Percentiles rank a stretch among this genome's conserved stretches.
Evolutionary conservation across 2,888 invertebrate species (phyloP).

Genomic region (Tiliacea citrago): DNA sequence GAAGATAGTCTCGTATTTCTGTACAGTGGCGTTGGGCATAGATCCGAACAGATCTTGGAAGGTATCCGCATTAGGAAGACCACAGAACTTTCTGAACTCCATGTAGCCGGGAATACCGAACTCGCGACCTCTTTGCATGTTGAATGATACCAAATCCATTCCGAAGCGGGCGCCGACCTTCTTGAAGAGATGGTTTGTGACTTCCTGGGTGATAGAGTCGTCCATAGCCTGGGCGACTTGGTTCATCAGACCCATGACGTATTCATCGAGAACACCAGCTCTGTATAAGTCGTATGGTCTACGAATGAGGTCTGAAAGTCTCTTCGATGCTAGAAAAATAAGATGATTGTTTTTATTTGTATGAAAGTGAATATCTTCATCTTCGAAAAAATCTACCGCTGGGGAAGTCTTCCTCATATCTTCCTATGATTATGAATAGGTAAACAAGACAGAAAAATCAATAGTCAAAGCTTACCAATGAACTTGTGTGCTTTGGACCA

Average conservation of each 20-base stretch:
- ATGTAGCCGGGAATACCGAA: constrained; percentile 98
- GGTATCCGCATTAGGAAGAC: constrained; percentile 94
- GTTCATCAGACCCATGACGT: constrained; percentile 97
- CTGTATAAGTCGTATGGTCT: constrained; percentile 97
- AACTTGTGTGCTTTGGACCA: constrained; percentile 99
- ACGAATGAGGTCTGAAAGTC: constrained; percentile 96
- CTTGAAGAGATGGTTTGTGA: constrained; percentile 97
- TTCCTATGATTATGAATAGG: neutral
- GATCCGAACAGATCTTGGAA: constrained; percentile 96
- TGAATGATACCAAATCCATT: constrained; percentile 97
- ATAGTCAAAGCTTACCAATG: constrained; percentile 91
- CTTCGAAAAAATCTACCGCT: neutral
- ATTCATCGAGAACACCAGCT: constrained; percentile 97
- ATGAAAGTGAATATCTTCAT: neutral
- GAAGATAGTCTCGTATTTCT: constrained; percentile 95
- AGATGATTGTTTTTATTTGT: neutral
- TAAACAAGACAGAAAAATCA: neutral
- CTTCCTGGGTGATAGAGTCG: constrained; percentile 97
- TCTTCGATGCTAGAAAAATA: constrained; percentile 93
- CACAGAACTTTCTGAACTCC: constrained; percentile 98
- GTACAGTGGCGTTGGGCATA: constrained; percentile 97
- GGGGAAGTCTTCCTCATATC: neutral
- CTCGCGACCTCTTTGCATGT: constrained; percentile 98
- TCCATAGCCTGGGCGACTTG: constrained; percentile 99
- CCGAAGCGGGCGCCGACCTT: constrained; percentile 94